These are phyloP conservation scores for Cheiracanthium punctorium DNA, from an alignment of 2,888 invertebrate genomes.

Conservation along the genomic window DNA sequence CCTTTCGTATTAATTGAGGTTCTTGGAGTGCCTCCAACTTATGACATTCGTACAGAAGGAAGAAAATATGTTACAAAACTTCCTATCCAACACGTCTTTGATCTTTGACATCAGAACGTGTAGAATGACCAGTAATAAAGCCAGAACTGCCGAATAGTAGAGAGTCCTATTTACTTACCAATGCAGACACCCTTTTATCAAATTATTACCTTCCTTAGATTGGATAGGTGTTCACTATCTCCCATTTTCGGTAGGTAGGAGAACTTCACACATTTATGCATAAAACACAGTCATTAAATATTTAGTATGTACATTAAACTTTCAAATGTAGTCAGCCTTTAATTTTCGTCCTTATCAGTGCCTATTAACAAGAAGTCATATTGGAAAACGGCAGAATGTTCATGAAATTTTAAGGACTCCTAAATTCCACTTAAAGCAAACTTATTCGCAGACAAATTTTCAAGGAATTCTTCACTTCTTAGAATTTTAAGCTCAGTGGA, in stretches of 20 bases:
- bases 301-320: neutral
- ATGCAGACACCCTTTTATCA: neutral
- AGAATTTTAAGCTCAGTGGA: no score
- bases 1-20: no score
- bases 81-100: no score
- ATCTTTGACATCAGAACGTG: neutral
- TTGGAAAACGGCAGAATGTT: neutral
- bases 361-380: constrained; percentile 4
- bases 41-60: no score
- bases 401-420: constrained; percentile 1
- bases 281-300: neutral
- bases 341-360: neutral
- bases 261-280: neutral
- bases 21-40: no score
- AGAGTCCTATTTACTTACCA: neutral
- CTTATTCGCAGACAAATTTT: neutral
- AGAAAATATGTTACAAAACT: no score
- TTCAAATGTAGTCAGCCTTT: constrained; percentile 4
- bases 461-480: neutral
- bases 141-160: neutral
- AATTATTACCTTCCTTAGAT: neutral
- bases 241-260: neutral
- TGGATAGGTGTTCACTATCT: neutral
- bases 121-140: neutral
- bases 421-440: neutral